phyloP scores from a whole-genome alignment of 2,888 invertebrate genomes.

The Metellina segmentata region DNA sequence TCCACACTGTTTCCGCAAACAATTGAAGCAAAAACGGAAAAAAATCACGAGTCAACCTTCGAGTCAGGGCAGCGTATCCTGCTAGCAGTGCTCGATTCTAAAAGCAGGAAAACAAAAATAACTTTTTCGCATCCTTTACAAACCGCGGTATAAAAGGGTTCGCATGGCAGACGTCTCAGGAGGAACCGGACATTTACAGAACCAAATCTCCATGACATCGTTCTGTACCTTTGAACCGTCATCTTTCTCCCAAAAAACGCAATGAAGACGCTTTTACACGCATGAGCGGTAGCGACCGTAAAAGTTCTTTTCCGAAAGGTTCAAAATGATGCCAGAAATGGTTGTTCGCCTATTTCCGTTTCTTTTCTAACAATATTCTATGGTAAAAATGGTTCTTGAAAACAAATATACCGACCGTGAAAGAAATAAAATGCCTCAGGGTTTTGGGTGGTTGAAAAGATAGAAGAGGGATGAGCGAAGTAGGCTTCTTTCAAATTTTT shows the following conservation, averaged over 20 bases:
- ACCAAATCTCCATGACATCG: conserved; percentile 40
- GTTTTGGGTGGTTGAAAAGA: too few relatives aligned
- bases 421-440: too few relatives aligned
- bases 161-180: neutral
- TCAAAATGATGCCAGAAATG: neutral
- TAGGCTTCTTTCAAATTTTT: too few relatives aligned
- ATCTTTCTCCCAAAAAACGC: neutral
- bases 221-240: conserved; percentile 8
- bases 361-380: neutral
- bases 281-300: neutral
- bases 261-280: neutral
- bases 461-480: too few relatives aligned
- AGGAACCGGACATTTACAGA: conserved; percentile 44
- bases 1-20: conserved; percentile 19
- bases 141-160: conserved; percentile 21
- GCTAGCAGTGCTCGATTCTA: conserved; percentile 34
- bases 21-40: conserved; percentile 23
- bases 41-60: neutral
- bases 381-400: neutral
- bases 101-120: conserved; percentile 17
- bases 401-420: too few relatives aligned
- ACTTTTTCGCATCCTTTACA: conserved; percentile 41
- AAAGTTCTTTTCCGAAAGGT: neutral
- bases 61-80: conserved; percentile 19
- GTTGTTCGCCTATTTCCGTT: neutral